Evolutionary conservation across 2,113 vertebrate species (phyloP), one percentile per base, ranked within the genome.

Genomic region (Steatornis caripensis): DNA sequence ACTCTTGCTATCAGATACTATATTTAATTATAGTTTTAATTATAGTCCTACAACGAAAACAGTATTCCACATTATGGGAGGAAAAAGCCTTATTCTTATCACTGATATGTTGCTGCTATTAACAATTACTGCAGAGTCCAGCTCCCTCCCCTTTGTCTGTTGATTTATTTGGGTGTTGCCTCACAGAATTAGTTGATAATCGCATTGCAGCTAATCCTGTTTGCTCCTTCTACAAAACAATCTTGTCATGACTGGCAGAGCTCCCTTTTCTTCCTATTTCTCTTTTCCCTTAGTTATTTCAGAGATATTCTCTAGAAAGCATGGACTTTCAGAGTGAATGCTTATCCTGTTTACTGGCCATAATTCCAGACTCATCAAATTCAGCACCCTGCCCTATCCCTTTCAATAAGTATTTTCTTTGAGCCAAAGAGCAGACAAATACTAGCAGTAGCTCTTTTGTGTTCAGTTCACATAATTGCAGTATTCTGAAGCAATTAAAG

Each of bases 121-220:
- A 93, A 60, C 57, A 75, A 37, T 64, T 53, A 62, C 12, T 60
- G 22, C 39, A 34, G 30, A 49, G 15, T 55, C 27, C 19, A 34
- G 45, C 43, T 93, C 26, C 46, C 37, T 71, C 54, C 23, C 39
- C 51, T 64, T 89, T 87, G 51, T 77, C 69, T 84, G 70, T 62
- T 96, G 79, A 92, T 96, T 90, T 95, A 80, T 84, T 39, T 90
- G 79, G 43, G 36, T 91, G 81, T 76, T 89, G 65, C 54, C 65
- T 83, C 66, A 92, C 46, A 79, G 80, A 92, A 89, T 55, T 75
- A 94, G 78, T 41, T 92, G 95, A 96, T 98, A 97, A 98, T 98
- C 97, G 96, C 77, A 96, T 98, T 98, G 97, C 24, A 83, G 55
- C 15, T 98, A 98, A 98, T 98, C 96, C 95, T 97, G 89, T 98